phyloP scores from a whole-genome alignment of 2,113 vertebrate genomes.

The Taurulus bubalis region DNA sequence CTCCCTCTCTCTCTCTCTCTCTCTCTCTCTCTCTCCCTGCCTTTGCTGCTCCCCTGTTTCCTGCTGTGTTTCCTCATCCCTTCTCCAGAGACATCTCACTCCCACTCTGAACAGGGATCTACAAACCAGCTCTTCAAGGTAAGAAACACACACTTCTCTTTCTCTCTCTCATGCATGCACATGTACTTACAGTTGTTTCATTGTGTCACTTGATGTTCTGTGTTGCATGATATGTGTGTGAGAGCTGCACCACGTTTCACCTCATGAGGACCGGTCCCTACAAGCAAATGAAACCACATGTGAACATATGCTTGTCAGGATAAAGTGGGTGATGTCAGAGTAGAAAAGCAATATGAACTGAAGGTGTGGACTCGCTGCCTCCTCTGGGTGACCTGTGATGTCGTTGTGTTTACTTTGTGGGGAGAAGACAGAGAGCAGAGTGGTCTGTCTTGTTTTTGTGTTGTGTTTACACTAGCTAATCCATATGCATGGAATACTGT shows the following conservation, averaged over 20 bases:
- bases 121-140: conserved; percentile 60
- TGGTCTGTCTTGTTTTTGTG: neutral
- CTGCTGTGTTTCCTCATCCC: conserved; percentile 26
- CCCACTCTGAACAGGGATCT: conserved; percentile 6
- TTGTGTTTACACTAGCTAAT: neutral
- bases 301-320: neutral
- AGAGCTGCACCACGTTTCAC: neutral
- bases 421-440: neutral
- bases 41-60: conserved; percentile 21
- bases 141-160: conserved; percentile 45
- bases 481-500: too few species aligned
- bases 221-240: neutral
- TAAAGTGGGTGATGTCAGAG: conserved; percentile 3
- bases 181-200: neutral
- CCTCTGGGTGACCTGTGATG: neutral
- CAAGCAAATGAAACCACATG: conserved; percentile 35
- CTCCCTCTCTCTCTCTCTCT: conserved; percentile 3
- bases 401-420: too few species aligned
- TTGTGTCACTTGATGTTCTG: neutral
- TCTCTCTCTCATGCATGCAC: neutral
- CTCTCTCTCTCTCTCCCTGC: neutral
- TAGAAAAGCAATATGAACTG: neutral
- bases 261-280: conserved; percentile 35
- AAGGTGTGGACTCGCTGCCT: neutral
- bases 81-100: neutral